phyloP scores from a whole-genome alignment of 2,888 invertebrate genomes.

The Scaptomyza cyrtandrae region DNA sequence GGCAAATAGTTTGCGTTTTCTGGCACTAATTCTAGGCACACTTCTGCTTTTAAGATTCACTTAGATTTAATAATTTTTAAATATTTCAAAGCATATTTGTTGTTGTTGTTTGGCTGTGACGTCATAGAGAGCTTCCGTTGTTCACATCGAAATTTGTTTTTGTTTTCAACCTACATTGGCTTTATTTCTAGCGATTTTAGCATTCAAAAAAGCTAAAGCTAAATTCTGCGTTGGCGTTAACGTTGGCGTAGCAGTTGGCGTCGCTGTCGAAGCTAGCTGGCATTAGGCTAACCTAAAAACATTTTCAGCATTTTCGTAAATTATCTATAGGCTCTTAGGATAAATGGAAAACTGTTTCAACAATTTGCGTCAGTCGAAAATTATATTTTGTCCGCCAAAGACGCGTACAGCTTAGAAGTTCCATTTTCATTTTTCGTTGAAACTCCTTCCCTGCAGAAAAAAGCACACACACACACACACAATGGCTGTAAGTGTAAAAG shows the following conservation, averaged over 20 bases:
- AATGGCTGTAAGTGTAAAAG: conserved; percentile 80
- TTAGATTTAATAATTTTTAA: conserved; percentile 34
- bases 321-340: conserved; percentile 67
- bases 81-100: conserved; percentile 18
- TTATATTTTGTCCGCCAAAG: conserved; percentile 78
- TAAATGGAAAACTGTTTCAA: conserved; percentile 81
- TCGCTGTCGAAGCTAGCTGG: conserved; percentile 18
- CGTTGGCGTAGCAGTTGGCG: conserved; percentile 28
- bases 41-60: conserved; percentile 53
- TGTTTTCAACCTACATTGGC: conserved; percentile 51
- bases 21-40: conserved; percentile 65
- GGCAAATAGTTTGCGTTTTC: conserved; percentile 48
- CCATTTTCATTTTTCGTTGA: conserved; percentile 36
- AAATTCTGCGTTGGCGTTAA: conserved; percentile 29
- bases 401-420: conserved; percentile 57
- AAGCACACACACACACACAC: conserved; percentile 27
- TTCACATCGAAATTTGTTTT: conserved; percentile 60
- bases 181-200: conserved; percentile 75
- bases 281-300: conserved; percentile 71
- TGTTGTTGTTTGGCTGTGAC: conserved; percentile 45
- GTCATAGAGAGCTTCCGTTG: conserved; percentile 71
- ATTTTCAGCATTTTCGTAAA: conserved; percentile 64
- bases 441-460: neutral
- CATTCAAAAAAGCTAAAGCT: conserved; percentile 47
- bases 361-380: conserved; percentile 81